These are phyloP conservation scores for Psilopsiagon aurifrons DNA, from an alignment of 2,113 vertebrate genomes.

Conservation along the genomic window DNA sequence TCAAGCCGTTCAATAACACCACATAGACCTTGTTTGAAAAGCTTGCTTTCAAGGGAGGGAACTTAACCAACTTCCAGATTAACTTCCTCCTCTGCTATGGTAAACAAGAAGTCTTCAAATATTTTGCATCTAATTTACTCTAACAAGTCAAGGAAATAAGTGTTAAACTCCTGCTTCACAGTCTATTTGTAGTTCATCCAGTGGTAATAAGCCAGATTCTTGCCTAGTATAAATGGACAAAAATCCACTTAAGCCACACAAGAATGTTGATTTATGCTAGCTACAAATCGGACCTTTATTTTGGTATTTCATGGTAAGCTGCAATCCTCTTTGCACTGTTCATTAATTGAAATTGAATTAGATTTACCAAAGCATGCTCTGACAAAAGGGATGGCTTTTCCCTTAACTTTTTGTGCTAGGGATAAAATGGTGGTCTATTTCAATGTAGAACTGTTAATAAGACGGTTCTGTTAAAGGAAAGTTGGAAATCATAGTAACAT, in stretches of 20 bases:
- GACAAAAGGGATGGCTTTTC: constrained; percentile 7
- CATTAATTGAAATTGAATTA: constrained; percentile 42
- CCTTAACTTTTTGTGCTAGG: not conserved
- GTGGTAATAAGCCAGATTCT: constrained; percentile 10
- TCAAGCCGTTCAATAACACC: not conserved
- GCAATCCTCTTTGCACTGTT: constrained; percentile 49
- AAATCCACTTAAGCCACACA: constrained; percentile 29
- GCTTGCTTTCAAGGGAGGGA: not conserved
- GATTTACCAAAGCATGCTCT: constrained; percentile 12
- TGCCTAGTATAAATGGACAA: not conserved
- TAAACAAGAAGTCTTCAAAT: constrained; percentile 13
- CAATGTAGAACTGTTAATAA: not conserved
- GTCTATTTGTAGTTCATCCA: constrained; percentile 18
- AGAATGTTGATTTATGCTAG: constrained; percentile 61
- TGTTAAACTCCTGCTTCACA: not conserved
- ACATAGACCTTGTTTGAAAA: not conserved
- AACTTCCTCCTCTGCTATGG: not conserved
- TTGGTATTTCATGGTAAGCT: constrained; percentile 10
- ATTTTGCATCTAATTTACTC: not conserved
- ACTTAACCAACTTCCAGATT: not conserved
- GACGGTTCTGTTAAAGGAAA: not conserved
- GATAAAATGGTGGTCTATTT: not conserved
- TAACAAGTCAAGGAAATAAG: constrained; percentile 7
- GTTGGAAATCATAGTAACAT: not conserved
- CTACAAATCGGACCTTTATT: constrained; percentile 44